phyloP scores from a whole-genome alignment of 2,888 invertebrate species.

The Polylopha cassiicola region DNA sequence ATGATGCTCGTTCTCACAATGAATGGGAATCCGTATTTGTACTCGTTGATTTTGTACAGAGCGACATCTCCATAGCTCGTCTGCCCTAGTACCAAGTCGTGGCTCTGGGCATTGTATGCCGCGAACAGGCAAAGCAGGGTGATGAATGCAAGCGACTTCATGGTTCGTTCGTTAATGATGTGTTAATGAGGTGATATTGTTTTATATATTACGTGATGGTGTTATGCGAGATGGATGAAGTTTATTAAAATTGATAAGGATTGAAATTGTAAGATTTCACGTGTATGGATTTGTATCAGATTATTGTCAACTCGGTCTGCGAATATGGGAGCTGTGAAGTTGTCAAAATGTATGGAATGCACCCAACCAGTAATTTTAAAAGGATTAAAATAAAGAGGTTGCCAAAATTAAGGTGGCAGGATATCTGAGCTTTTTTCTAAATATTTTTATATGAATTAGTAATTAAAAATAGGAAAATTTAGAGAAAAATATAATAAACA shows the following conservation, averaged over 20 bases:
- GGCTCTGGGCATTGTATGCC: constrained; percentile 48
- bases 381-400: too few relatives aligned
- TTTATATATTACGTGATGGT: constrained; percentile 52
- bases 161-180: constrained; percentile 54
- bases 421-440: too few relatives aligned
- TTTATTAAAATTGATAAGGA: constrained; percentile 1
- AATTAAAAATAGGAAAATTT: too few relatives aligned
- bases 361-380: too few relatives aligned
- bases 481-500: too few relatives aligned
- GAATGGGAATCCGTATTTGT: constrained; percentile 62
- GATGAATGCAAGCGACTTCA: constrained; percentile 48
- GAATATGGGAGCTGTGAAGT: too few relatives aligned
- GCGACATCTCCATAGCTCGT: constrained; percentile 57
- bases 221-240: constrained; percentile 37
- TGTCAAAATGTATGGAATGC: too few relatives aligned
- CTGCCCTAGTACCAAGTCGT: constrained; percentile 53
- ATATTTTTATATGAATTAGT: too few relatives aligned
- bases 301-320: too few relatives aligned
- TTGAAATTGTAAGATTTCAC: too few relatives aligned
- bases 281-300: too few relatives aligned
- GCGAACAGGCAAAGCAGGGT: constrained; percentile 45
- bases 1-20: constrained; percentile 49
- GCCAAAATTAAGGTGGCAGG: too few relatives aligned
- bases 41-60: constrained; percentile 50
- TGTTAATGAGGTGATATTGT: constrained; percentile 44